Conservation (phyloP, 2,113 vertebrate species). For the Saimiri boliviensis region DNA sequence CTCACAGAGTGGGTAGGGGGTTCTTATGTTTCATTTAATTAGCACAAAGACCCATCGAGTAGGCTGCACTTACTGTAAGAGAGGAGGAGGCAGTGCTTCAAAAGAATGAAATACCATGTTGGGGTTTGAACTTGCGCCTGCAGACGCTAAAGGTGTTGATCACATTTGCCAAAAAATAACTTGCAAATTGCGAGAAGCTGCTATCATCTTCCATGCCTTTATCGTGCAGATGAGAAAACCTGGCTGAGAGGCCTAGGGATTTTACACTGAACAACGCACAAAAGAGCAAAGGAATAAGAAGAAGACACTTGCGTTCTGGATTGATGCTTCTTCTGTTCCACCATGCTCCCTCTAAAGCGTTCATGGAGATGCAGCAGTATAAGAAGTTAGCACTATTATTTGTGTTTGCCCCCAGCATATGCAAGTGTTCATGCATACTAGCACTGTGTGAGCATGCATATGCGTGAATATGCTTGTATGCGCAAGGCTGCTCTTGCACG, state of each 20-base stretch:
- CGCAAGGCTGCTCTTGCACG: neutral
- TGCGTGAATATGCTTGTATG: neutral
- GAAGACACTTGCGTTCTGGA: neutral
- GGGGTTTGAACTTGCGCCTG: neutral
- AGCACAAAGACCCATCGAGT: neutral
- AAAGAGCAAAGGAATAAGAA: neutral
- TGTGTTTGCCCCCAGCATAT: neutral
- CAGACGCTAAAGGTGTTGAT: neutral
- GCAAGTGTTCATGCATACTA: neutral
- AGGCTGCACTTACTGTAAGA: too few relatives aligned
- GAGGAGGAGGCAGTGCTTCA: neutral
- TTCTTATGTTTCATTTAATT: neutral
- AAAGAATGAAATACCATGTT: neutral
- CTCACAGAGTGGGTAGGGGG: neutral
- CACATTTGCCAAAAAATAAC: neutral
- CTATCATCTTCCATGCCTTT: rapidly evolving
- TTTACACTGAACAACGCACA: neutral
- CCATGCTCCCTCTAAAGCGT: too few relatives aligned
- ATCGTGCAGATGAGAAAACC: neutral
- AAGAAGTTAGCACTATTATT: neutral
- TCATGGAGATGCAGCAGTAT: rapidly evolving
- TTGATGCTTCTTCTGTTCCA: neutral
- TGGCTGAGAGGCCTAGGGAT: neutral
- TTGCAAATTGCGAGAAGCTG: neutral
- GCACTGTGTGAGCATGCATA: neutral